phyloP scores from a whole-genome alignment of 2,113 vertebrate genomes.

The Meles meles region DNA sequence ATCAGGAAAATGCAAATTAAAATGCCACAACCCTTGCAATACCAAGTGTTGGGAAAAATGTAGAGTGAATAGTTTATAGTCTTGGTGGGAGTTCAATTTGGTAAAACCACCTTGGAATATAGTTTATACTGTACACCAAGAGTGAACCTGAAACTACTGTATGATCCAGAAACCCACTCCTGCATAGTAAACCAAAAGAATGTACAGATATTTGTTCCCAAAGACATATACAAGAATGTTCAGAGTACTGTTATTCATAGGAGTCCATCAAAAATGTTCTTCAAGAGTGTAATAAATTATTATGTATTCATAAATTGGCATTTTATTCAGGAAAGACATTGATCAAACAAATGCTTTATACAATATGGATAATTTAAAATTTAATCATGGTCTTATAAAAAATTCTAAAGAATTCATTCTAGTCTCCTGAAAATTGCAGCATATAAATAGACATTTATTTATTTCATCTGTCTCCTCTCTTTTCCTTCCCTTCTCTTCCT shows the following conservation, averaged over 20 bases:
- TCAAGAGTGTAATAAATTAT: not conserved
- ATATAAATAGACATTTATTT: not conserved
- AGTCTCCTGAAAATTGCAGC: not conserved
- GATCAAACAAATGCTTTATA: not conserved
- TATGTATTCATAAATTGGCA: not conserved
- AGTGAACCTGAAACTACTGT: not conserved
- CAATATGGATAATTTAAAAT: not conserved
- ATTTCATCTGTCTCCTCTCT: not conserved
- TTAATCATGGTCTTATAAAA: not conserved
- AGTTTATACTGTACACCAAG: not conserved
- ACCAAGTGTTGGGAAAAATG: too few relatives aligned
- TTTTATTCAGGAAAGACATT: not conserved
- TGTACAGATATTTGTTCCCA: not conserved
- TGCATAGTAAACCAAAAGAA: not conserved
- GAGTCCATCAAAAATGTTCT: not conserved
- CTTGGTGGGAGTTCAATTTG: not conserved
- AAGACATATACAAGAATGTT: not conserved
- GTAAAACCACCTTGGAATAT: not conserved
- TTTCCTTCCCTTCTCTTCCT: not conserved
- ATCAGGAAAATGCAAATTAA: not conserved
- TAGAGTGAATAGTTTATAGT: not conserved
- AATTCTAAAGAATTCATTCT: not conserved
- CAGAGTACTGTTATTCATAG: not conserved
- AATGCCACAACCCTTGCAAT: not conserved
- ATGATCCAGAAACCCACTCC: not conserved